Base-by-base conservation (phyloP, 2,888 invertebrate genomes). In the Physocephala rufipes region DNA sequence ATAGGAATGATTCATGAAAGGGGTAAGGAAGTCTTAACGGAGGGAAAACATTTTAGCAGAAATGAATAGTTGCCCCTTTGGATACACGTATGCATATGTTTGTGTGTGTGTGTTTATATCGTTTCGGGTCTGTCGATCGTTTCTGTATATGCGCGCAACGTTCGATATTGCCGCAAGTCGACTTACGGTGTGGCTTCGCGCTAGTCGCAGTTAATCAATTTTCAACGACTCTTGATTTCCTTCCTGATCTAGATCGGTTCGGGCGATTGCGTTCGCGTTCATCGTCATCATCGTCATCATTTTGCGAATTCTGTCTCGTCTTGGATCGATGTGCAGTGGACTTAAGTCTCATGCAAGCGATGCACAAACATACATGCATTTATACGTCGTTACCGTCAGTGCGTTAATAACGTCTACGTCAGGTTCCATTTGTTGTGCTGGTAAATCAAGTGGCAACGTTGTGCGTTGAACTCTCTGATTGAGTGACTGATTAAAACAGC, bases 221-320 rank as follows among this genome's bases (percentile, higher is more conserved):
- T 83, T 81, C 81, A 83, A 82, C 82, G 83, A 84, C 81, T 84
- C 82, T 83, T 83, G 81, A 83, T 84, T 83, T 84, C 82, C 83
- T 83, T 84, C 84, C 84, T 82, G 83, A 83, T 84, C 82, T 81
- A 81, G 80, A 83, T 82, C 79, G 79, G 55, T 49, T 67, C 55
- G 16, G 19, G 61, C n/a, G 70, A n/a, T 47, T 71, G 65, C 58
- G 49, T 70, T 64, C 51, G 47, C 66, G 61, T 58, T 70, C 59
- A 21, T 63, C 26, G 2, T 47, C 2, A 7, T 24, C 66, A 55
- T 55, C 43, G 21, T 53, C 28, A 19, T 51, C 7, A 9, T 51
- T n/a, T 36, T 49, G n/a, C 64, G 49, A 30, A 3, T 28, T 16
- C 2, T 45, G 12, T 43, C 5, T 43, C 26, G 15, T 7, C 13